These are phyloP conservation scores for Cryptoprocta ferox DNA, from an alignment of 2,797 vertebrate genomes.

Conservation along the genomic window DNA sequence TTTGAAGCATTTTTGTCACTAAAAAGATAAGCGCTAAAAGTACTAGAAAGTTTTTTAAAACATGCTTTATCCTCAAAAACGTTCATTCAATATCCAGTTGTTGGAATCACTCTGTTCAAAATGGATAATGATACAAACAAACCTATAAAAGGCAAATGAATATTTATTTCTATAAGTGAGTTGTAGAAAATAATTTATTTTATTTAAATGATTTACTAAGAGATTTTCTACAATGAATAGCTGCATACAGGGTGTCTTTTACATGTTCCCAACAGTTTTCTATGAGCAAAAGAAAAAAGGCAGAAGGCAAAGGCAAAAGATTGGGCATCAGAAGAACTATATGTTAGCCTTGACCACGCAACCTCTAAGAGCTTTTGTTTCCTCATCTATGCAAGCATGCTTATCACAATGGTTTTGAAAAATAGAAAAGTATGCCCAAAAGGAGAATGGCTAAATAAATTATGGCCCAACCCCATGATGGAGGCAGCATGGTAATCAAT, in stretches of 20 bases:
- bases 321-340: not conserved
- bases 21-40: not conserved
- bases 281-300: not conserved
- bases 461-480: not conserved
- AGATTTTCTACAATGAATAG: constrained; percentile 22
- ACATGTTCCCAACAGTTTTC: not conserved
- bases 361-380: not conserved
- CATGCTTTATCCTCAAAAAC: not conserved
- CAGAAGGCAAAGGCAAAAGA: not conserved
- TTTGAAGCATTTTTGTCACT: not conserved
- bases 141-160: not conserved
- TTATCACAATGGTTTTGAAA: not conserved
- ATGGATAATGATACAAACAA: not conserved
- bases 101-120: not conserved
- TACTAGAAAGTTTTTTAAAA: not conserved
- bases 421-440: not conserved
- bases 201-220: not conserved
- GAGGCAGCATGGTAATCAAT: not conserved
- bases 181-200: not conserved
- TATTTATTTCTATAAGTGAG: not conserved
- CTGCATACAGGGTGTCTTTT: not conserved
- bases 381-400: not conserved
- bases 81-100: not conserved
- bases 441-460: not conserved
- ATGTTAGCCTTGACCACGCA: not conserved